These are phyloP conservation scores for Byasa hedistus DNA, from an alignment of 2,888 invertebrate genomes.

Conservation along the genomic window DNA sequence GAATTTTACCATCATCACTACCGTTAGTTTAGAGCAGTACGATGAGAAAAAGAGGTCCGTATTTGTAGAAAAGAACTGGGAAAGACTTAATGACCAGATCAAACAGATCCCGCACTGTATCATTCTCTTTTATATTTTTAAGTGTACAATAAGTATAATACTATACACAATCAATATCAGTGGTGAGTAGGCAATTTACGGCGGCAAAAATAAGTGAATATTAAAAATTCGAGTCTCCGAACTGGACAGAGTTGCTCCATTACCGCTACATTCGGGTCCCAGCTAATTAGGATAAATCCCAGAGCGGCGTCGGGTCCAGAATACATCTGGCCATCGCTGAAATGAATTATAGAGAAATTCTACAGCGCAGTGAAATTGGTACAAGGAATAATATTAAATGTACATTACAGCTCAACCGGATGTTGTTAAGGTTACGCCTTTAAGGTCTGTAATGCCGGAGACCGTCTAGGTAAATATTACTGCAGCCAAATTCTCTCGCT, in stretches of 20 bases:
- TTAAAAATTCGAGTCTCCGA: constrained; percentile 3
- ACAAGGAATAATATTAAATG: not conserved
- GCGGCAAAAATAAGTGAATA: not conserved
- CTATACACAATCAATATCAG: not conserved
- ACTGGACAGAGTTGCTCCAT: constrained; percentile 48
- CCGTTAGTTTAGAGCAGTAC: too few species aligned
- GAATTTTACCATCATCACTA: too few species aligned
- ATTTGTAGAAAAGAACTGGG: too few species aligned
- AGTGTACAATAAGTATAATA: too few species aligned
- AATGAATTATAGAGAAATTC: constrained; percentile 6
- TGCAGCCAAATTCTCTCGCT: too few species aligned
- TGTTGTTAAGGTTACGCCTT: too few species aligned
- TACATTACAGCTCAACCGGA: not conserved
- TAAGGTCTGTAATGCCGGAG: too few species aligned
- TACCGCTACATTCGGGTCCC: constrained; percentile 47
- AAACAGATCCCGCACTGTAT: too few species aligned
- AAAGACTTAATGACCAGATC: too few species aligned
- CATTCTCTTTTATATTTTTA: too few species aligned
- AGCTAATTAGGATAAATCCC: constrained; percentile 49
- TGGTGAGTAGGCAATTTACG: not conserved
- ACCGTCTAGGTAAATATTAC: too few species aligned
- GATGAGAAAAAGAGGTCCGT: too few species aligned
- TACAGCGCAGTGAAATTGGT: not conserved
- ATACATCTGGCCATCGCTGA: not conserved
- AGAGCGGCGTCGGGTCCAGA: constrained; percentile 28